Evolutionary conservation across 2,888 invertebrate species (phyloP), one percentile per base, ranked within the genome.

Genomic region (Seladonia tumulorum): DNA sequence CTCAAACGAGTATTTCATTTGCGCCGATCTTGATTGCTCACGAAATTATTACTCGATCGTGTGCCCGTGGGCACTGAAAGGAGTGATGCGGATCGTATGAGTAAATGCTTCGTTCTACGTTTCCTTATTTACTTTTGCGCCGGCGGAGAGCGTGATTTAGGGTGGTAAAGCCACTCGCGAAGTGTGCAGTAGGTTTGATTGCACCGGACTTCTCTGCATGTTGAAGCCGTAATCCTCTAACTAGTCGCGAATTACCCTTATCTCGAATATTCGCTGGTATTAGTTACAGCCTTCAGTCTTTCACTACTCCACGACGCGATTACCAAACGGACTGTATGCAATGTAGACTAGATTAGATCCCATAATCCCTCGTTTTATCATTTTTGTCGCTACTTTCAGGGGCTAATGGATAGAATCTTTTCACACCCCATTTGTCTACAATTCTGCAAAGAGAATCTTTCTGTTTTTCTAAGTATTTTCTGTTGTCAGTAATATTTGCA

Each of bases 1-100:
- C 63, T 71, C 49, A 75, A 75, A 71, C 66, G 53, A 66, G 42
- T 45, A 25, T 47, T 71, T 71, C 45, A 81, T 83, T 66, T 72
- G n/a, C 71, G 71, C 18, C 53, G 35, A 29, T 60, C 71, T 39
- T 39, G 81, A 72, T 76, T 83, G 72, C 72, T 66, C 45, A n/a
- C 53, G 42, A 29, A 68, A 68, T 68, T 68, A 68, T 68, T 68
- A 39, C 35, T 39, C 39, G 68, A 5, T 14, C 12, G 35, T 68
- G 39, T 39, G 39, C 18, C 63, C 16, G 63, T 2, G 1, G 63
- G 63, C 63, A 29, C 0, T 16, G 63, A 29, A 29, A 57, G 57
- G 63, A 63, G 53, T 22, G 63, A 63, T 63, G 29, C 5, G 29
- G 29, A 29, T 63, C 29, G 29, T 63, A 29, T 7, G 29, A 16